Base-by-base conservation (phyloP, 2,888 invertebrate species). In the Xylophagus ater region DNA sequence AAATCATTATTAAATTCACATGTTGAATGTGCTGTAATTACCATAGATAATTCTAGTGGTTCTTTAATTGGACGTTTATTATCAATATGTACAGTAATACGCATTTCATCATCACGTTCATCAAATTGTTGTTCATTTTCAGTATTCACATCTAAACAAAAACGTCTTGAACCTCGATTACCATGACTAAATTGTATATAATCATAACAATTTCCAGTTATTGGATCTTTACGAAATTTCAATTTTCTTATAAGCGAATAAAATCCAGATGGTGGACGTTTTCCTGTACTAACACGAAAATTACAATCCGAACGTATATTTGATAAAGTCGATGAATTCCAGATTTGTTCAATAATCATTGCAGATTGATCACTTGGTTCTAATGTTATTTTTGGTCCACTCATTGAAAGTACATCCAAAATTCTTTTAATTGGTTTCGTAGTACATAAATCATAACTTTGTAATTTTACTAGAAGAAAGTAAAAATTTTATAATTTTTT, bases 241-340 rank as follows among this genome's bases (percentile, higher is more conserved):
- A 62, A 47, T 2, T 56, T 55, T 1, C 60, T 60, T 7, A 62
- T 62, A 1, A 58, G 53, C 0, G 57, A 59, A 36, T 58, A 62
- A 9, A 62, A 58, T 10, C 60, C 59, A 9, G 56, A 53, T 8
- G 51, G 50, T 2, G 52, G 51, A 14, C 53, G 51, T 3, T 56
- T 53, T 7, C 48, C 53, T 9, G 59, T 57, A 30, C 53, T 49
- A 3, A 62, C 57, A 10, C 54, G 49, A 34, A 62, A 62, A 26
- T 53, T 47, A 45, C 62, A 62, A 37, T 59, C 55, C 34, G 59
- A 56, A 40, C 56, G 58, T 14, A 60, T 49, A 42, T 54, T 58
- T n/a, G 29, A 37, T 37, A 57, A 56, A 2, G 48, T 46, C 15
- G 62, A 58, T 7, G 53, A 47, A 32, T 62, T 62, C 62, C 62